Evolutionary conservation across 2,113 vertebrate genomes (phyloP).

Genomic region (Myiozetetes cayanensis): DNA sequence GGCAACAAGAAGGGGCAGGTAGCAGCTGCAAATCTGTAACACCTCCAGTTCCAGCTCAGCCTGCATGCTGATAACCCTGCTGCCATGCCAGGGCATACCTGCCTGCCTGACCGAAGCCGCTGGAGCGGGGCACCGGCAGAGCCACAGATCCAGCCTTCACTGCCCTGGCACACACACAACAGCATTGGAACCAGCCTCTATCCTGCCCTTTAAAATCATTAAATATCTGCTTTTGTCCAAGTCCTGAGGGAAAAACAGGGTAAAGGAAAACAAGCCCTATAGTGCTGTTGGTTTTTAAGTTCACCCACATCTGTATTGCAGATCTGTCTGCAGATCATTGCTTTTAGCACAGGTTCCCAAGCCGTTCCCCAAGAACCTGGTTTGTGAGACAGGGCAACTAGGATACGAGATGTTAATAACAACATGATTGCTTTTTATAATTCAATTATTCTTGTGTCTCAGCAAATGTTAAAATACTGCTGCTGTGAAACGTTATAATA

Average conservation of each 20-base stretch:
- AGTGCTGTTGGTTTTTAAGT: neutral
- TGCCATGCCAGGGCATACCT: neutral
- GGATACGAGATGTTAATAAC: neutral
- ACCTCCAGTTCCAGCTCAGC: neutral
- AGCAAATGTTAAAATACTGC: neutral
- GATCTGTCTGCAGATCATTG: neutral
- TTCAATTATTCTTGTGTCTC: neutral
- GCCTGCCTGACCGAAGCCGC: neutral
- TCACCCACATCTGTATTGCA: fast-evolving
- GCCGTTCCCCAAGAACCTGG: neutral
- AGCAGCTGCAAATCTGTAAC: neutral
- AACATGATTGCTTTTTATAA: neutral
- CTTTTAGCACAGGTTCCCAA: neutral
- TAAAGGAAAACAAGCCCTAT: neutral
- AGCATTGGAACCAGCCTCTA: neutral
- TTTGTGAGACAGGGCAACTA: neutral
- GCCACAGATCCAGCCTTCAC: neutral
- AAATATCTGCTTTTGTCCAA: neutral
- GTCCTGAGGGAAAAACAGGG: neutral
- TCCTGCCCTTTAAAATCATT: neutral
- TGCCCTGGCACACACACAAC: fast-evolving
- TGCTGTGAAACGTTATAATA: neutral
- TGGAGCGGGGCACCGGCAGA: fast-evolving
- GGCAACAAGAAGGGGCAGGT: neutral
- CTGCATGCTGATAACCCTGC: neutral